A percentile compares a stretch with the other conserved stretches of the same genome.
Conservation (phyloP, 1,140 invertebrate genomes). For the Cydia fagiglandana region DNA sequence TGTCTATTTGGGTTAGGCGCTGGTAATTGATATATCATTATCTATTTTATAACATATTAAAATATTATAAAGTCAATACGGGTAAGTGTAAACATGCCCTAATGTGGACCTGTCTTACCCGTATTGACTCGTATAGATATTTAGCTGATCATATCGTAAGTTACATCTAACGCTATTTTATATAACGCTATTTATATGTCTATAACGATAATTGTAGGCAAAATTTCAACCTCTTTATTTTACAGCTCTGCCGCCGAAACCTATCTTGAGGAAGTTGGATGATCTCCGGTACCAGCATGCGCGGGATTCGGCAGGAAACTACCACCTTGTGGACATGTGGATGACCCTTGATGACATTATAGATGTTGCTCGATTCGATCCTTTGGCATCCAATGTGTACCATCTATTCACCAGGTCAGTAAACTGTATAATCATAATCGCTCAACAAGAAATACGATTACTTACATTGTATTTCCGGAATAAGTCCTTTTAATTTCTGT, state of each 20-base stretch:
- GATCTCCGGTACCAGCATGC: conserved; percentile 44
- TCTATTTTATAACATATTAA: too few relatives aligned
- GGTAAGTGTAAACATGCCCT: too few relatives aligned
- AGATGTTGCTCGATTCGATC: conserved; percentile 42
- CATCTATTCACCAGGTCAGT: conserved; percentile 55
- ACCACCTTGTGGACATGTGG: conserved; percentile 43
- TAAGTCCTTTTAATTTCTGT: too few relatives aligned
- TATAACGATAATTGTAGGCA: too few relatives aligned
- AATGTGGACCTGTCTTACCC: too few relatives aligned
- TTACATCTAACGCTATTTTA: too few relatives aligned
- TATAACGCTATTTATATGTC: too few relatives aligned
- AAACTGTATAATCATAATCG: background rate
- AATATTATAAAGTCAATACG: too few relatives aligned
- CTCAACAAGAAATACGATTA: too few relatives aligned
- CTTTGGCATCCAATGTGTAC: conserved; percentile 46
- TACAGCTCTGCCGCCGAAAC: conserved; percentile 38
- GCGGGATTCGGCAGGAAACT: conserved; percentile 40
- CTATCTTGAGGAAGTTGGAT: conserved; percentile 36
- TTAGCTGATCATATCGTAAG: too few relatives aligned
- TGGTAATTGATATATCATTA: background rate
- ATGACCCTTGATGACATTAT: conserved; percentile 36
- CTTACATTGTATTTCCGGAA: too few relatives aligned
- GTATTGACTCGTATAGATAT: too few relatives aligned
- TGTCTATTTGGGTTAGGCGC: conserved; percentile 3
- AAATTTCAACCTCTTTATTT: background rate